Evolutionary conservation across 2,113 vertebrate genomes (phyloP), one percentile per base, ranked within the genome.

Genomic region (Columba janthina): DNA sequence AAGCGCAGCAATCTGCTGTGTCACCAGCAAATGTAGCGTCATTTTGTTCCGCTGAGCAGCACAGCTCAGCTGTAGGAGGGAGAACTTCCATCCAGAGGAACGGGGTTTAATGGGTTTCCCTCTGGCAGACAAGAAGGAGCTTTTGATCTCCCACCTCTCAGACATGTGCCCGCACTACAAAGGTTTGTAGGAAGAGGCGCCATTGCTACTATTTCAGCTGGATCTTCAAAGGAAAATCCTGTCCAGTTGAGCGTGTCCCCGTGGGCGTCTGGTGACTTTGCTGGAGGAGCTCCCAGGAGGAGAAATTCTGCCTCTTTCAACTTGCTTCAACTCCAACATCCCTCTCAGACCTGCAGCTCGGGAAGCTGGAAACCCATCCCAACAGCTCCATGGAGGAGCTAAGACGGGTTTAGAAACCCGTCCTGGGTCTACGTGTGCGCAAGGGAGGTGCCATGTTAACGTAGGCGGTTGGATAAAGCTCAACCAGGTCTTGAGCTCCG

Each of bases 361-460:
- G 4, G 46, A 11, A 40, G 57, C 11, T 51, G 66, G 71, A 44
- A 80, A 7, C 18, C 3, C 15, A 1, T 8, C 79, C 56, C 1
- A 0, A 14, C 10, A 7, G 19, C 50, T n/a, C 50, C 15, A 0
- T 0, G 66, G 66, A 48, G 75, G 46, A 46, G 44, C 44, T 46
- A 46, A 46, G 44, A 46, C 18, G 18, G 70, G 31, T 44, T 57
- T 28, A 46, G 62, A 11, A 28, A 12, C 48, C 11, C 3, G 0
- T 17, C 57, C 26, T 17, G 36, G 29, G 25, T 42, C 76, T 18
- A 3, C 8, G 6, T 2, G 31, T 24, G 13, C 62, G 0, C 2
- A 14, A 15, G 0, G 8, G 57, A 71, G 26, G 26, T 6, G 7
- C 18, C 16, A 4, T 1, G 0, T 19, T 8, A 2, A 34, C 1